phyloP scores from a whole-genome alignment of 2,113 vertebrate genomes.

The Neofelis nebulosa region DNA sequence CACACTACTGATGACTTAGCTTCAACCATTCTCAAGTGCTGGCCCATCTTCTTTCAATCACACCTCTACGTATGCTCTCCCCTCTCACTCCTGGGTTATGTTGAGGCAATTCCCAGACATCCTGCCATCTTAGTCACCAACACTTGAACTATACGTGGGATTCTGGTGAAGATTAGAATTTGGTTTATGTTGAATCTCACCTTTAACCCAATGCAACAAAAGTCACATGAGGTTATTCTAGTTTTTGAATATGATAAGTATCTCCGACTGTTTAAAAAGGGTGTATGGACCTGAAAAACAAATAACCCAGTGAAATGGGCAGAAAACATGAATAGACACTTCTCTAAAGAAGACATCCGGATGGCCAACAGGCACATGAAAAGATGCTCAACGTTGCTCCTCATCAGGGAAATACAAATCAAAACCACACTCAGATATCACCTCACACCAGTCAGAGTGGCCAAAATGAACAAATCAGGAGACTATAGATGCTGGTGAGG shows the following conservation, averaged over 20 bases:
- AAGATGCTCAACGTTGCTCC: too few species aligned
- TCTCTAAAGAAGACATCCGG: too few species aligned
- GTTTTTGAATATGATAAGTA: not conserved
- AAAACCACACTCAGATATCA: too few species aligned
- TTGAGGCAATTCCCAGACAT: not conserved
- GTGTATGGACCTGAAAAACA: not conserved
- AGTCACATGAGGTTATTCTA: not conserved
- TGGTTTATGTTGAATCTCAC: too few species aligned
- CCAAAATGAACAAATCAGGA: too few species aligned
- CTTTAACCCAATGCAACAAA: not conserved
- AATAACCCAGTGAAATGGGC: too few species aligned
- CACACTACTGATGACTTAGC: not conserved
- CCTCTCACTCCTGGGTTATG: not conserved
- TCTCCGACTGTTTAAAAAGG: not conserved
- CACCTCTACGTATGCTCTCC: not conserved
- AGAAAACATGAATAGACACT: too few species aligned
- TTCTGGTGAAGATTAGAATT: not conserved
- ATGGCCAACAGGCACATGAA: too few species aligned
- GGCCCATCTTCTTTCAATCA: accelerated
- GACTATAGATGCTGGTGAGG: too few species aligned
- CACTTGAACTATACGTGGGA: accelerated
- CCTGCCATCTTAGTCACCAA: not conserved
- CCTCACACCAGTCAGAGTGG: too few species aligned
- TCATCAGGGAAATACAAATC: too few species aligned
- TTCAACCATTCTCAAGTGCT: not conserved